Percentiles rank a stretch among this genome's conserved stretches.
Conservation (phyloP, 1,140 invertebrate species). For the Drosophila bifasciata region DNA sequence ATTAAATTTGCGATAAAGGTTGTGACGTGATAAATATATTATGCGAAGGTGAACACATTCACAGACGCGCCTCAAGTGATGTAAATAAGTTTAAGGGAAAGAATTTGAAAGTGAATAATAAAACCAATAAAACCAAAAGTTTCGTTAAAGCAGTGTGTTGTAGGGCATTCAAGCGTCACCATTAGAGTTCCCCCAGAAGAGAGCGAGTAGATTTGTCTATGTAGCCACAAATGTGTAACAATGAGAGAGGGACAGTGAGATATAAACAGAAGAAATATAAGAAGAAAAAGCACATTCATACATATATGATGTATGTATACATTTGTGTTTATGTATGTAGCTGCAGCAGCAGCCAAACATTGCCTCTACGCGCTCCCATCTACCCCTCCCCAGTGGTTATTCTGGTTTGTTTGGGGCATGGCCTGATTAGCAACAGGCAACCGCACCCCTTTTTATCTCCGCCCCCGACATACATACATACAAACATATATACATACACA, state of each 20-base stretch:
- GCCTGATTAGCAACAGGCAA: slow-evolving; percentile 71
- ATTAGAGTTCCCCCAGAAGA: slow-evolving; percentile 1
- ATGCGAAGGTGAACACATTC: too few relatives aligned
- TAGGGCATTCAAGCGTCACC: slow-evolving; percentile 17
- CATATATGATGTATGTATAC: too few relatives aligned
- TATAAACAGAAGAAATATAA: slow-evolving; percentile 9
- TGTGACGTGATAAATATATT: not conserved
- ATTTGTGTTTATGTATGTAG: not conserved
- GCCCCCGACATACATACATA: not conserved
- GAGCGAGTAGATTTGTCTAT: slow-evolving; percentile 24
- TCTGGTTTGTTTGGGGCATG: slow-evolving; percentile 56
- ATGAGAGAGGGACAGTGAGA: slow-evolving; percentile 5
- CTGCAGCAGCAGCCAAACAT: too few relatives aligned
- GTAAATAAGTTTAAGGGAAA: too few relatives aligned
- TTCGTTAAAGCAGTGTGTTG: not conserved
- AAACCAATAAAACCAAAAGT: too few relatives aligned
- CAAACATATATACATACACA: too few relatives aligned
- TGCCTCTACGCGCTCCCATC: too few relatives aligned
- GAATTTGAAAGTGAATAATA: too few relatives aligned
- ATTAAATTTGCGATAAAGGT: not conserved
- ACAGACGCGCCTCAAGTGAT: too few relatives aligned
- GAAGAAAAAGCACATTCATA: not conserved
- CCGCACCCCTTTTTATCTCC: not conserved
- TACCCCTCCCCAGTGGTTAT: slow-evolving; percentile 22
- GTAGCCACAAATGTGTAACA: slow-evolving; percentile 8